Evolutionary conservation across 2,888 invertebrate species (phyloP).

Genomic region (Drosophila stalkeri): DNA sequence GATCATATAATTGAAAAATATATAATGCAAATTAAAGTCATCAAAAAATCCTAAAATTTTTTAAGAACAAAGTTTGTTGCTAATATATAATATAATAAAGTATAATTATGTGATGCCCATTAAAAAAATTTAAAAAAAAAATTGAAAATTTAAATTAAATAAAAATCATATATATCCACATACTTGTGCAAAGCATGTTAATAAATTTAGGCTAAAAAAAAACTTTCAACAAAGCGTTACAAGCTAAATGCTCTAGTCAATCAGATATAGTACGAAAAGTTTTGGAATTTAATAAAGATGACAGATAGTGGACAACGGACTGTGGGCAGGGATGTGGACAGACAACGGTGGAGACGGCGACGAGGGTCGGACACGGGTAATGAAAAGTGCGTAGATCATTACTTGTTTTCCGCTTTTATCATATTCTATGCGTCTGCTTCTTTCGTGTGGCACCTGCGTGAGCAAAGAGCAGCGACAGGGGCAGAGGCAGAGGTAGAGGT

Average conservation of each 20-base stretch:
- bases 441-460: conserved; percentile 39
- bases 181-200: not conserved
- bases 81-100: not conserved
- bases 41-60: no score
- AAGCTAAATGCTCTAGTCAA: conserved; percentile 27
- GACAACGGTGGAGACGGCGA: conserved; percentile 10
- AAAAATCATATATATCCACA: not conserved
- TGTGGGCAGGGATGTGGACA: not conserved
- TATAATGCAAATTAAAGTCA: no score
- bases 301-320: conserved; percentile 23
- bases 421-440: conserved; percentile 41
- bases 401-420: conserved; percentile 60
- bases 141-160: not conserved
- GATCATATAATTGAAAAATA: no score
- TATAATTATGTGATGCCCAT: no score
- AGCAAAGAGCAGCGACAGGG: not conserved
- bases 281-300: conserved; percentile 42
- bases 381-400: conserved; percentile 77
- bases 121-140: not conserved
- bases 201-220: not conserved
- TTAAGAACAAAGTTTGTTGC: not conserved
- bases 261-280: not conserved
- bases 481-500: not conserved
- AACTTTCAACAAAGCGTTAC: conserved; percentile 10
- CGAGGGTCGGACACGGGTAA: conserved; percentile 56